Percentiles rank a stretch among this genome's conserved stretches.
phyloP scores from a whole-genome alignment of 2,888 invertebrate species.

The Phania funesta region DNA sequence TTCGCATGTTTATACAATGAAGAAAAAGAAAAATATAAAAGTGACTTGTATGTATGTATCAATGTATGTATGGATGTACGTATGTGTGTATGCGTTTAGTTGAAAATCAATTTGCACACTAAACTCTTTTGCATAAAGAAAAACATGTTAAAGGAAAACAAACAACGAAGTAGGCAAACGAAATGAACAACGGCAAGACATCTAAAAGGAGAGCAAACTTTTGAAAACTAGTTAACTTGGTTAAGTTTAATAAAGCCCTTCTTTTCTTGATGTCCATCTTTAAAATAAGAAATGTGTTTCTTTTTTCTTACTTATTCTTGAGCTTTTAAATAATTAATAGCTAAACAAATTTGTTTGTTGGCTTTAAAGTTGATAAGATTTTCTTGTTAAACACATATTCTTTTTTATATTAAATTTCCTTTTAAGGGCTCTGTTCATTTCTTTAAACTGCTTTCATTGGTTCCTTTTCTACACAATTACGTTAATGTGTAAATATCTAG shows the following conservation, averaged over 20 bases:
- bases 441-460: not conserved
- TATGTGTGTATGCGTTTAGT: slow-evolving; percentile 24
- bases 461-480: too few species aligned
- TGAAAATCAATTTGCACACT: slow-evolving; percentile 60
- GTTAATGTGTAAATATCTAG: too few species aligned
- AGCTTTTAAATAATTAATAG: slow-evolving; percentile 37
- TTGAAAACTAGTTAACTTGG: slow-evolving; percentile 32
- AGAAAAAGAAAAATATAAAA: not conserved
- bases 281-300: not conserved
- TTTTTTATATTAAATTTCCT: slow-evolving; percentile 5
- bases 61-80: too few species aligned
- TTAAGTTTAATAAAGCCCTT: not conserved
- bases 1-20: not conserved
- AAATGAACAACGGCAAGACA: not conserved
- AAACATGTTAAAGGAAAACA: slow-evolving; percentile 7
- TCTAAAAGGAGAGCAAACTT: not conserved
- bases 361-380: slow-evolving; percentile 25
- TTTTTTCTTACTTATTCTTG: not conserved
- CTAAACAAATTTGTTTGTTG: slow-evolving; percentile 35
- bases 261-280: not conserved
- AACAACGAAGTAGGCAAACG: not conserved
- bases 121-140: slow-evolving; percentile 58
- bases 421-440: not conserved
- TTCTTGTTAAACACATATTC: not conserved
- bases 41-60: slow-evolving; percentile 4